Evolutionary conservation across 2,888 invertebrate genomes (phyloP).

Genomic region (Campoplex nolae): DNA sequence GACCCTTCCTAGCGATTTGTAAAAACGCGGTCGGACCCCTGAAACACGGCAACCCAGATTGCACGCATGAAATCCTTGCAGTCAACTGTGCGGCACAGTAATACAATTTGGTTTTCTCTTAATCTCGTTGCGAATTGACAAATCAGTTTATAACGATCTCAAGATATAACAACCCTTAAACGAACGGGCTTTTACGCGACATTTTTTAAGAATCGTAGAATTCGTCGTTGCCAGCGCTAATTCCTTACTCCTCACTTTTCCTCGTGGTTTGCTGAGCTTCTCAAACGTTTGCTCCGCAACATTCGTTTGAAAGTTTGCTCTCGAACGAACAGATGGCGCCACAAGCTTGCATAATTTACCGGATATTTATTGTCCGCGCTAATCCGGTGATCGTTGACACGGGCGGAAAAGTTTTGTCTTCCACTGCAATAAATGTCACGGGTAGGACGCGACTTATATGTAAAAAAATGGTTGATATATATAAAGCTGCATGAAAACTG

Average conservation of each 20-base stretch:
- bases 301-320: conserved; percentile 66
- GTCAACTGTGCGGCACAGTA: background rate
- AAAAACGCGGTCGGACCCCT: background rate
- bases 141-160: background rate
- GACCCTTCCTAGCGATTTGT: background rate
- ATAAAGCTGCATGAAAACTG: background rate
- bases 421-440: background rate
- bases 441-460: background rate
- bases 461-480: background rate
- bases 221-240: conserved; percentile 66
- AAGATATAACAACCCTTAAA: background rate
- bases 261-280: conserved; percentile 42
- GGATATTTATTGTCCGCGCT: conserved; percentile 77
- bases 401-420: conserved; percentile 70
- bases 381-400: conserved; percentile 54
- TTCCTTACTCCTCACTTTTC: conserved; percentile 45
- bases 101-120: background rate
- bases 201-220: conserved; percentile 44
- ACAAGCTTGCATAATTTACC: conserved; percentile 75
- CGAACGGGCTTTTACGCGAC: background rate
- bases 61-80: conserved; percentile 43
- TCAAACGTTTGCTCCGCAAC: conserved; percentile 62
- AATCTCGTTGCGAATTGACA: background rate
- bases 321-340: conserved; percentile 76
- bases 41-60: conserved; percentile 51